Evolutionary conservation across 2,113 vertebrate species (phyloP).

Genomic region (Oplegnathus fasciatus): DNA sequence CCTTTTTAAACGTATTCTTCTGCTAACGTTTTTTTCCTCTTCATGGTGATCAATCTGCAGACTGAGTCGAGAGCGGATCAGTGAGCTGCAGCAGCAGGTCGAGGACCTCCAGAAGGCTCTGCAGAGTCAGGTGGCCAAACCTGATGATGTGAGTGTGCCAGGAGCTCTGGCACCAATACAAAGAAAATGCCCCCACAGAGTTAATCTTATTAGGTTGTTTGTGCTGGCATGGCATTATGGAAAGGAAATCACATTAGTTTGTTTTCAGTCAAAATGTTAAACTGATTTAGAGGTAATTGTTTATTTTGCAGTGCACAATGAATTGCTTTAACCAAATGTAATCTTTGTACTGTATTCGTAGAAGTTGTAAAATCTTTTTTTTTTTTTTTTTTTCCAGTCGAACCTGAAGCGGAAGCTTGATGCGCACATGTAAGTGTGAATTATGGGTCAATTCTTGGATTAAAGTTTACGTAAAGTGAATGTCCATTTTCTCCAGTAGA

Average conservation of each 20-base stretch:
- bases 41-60: slow-evolving; percentile 74
- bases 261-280: slow-evolving; percentile 14
- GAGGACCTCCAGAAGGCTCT: slow-evolving; percentile 95
- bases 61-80: slow-evolving; percentile 87
- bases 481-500: slow-evolving; percentile 5
- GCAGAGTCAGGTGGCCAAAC: slow-evolving; percentile 92
- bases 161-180: neutral
- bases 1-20: neutral
- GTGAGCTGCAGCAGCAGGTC: slow-evolving; percentile 93
- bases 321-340: neutral
- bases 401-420: slow-evolving; percentile 95
- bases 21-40: neutral
- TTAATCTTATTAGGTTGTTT: slow-evolving; percentile 8
- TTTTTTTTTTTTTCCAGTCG: slow-evolving; percentile 87
- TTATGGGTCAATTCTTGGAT: neutral
- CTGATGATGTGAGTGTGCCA: slow-evolving; percentile 90
- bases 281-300: neutral
- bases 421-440: slow-evolving; percentile 94
- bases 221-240: neutral
- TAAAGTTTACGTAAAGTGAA: neutral
- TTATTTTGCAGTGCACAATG: neutral
- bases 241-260: neutral
- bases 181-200: neutral
- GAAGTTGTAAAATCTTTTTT: neutral
- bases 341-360: neutral